Percentiles rank a stretch among this genome's conserved stretches.
These are phyloP conservation scores for Podarcis cretensis DNA, from an alignment of 2,113 vertebrate species.

Conservation along the genomic window DNA sequence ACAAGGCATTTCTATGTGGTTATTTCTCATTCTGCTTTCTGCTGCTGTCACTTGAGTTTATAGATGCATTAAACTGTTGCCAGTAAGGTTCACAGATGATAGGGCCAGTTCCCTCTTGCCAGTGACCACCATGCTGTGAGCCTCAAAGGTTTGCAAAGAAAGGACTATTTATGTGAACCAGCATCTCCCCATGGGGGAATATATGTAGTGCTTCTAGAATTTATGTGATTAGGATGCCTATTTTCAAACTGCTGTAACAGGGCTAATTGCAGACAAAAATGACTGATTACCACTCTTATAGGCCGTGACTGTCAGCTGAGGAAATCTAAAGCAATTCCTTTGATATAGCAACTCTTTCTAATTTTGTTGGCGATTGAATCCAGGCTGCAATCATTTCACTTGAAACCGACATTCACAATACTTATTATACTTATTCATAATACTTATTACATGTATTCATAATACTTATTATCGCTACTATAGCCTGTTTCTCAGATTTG, in stretches of 20 bases:
- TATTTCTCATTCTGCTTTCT: background rate
- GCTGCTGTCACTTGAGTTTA: background rate
- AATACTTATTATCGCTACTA: no score
- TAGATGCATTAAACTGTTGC: background rate
- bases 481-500: no score
- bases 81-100: background rate
- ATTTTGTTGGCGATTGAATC: no score
- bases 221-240: background rate
- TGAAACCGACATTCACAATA: no score
- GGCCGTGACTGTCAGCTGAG: background rate
- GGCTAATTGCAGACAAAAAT: background rate
- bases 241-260: background rate
- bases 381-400: no score
- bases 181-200: background rate
- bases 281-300: background rate
- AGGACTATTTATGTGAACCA: background rate
- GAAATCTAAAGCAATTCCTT: no score
- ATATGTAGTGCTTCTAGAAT: background rate
- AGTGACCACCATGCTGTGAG: background rate
- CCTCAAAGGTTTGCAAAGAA: no score
- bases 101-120: background rate
- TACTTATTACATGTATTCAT: no score
- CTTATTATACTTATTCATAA: no score
- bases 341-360: no score
- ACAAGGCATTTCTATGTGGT: background rate